Evolutionary conservation across 2,113 vertebrate genomes (phyloP).

Genomic region (Zosterops japonicus): DNA sequence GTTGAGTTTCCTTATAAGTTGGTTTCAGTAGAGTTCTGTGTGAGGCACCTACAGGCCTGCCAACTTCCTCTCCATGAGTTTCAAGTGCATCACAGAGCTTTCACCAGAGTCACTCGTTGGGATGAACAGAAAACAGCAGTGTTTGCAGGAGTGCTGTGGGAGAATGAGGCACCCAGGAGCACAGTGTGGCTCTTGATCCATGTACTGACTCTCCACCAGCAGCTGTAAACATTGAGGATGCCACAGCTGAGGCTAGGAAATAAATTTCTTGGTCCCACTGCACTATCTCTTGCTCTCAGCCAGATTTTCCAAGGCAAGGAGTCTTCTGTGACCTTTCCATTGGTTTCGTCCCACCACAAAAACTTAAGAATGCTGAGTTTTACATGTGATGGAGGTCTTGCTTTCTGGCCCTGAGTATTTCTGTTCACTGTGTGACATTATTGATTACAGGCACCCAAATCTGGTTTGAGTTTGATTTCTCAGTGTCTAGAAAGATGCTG

Average conservation of each 20-base stretch:
- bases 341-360: not conserved
- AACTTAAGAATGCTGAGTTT: not conserved
- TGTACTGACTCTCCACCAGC: not conserved
- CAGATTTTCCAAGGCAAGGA: not conserved
- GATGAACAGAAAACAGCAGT: not conserved
- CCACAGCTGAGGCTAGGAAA: rapidly evolving
- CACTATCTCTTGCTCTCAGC: not conserved
- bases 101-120: not conserved
- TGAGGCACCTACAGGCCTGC: not conserved
- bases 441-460: not conserved
- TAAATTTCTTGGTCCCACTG: not conserved
- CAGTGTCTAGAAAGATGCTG: not conserved
- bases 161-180: not conserved
- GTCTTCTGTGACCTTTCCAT: not conserved
- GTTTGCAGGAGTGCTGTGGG: not conserved
- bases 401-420: not conserved
- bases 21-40: not conserved
- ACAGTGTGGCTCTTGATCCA: not conserved
- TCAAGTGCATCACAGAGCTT: rapidly evolving
- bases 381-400: rapidly evolving
- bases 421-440: not conserved
- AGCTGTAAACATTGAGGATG: not conserved
- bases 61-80: rapidly evolving
- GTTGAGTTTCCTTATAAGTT: not conserved
- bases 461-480: not conserved